Percentiles rank a stretch among this genome's conserved stretches.
phyloP scores from a whole-genome alignment of 2,888 invertebrate genomes.

The Ellobium chinense region DNA sequence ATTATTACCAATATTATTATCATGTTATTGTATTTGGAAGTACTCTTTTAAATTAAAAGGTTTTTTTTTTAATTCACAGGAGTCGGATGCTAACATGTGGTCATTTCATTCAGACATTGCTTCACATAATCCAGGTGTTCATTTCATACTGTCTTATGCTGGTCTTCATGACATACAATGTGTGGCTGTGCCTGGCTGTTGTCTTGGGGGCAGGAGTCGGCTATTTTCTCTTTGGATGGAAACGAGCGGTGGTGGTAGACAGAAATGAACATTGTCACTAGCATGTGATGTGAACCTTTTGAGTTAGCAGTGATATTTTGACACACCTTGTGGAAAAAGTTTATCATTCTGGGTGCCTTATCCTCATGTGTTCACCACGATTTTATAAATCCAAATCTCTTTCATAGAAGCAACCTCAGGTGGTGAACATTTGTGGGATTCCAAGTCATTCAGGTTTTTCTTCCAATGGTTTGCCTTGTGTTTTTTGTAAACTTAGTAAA shows the following conservation, averaged over 20 bases:
- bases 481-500: no score
- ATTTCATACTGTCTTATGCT: conserved; percentile 96
- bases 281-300: no score
- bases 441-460: no score
- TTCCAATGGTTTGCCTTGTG: no score
- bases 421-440: no score
- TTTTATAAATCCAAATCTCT: no score
- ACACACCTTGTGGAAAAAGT: no score
- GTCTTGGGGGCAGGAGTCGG: conserved; percentile 93
- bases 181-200: conserved; percentile 94
- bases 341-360: no score
- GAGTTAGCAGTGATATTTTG: no score
- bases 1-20: no score
- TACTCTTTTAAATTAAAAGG: not conserved
- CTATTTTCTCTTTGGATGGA: conserved; percentile 97
- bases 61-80: conserved; percentile 80
- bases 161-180: conserved; percentile 98
- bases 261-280: conserved; percentile 92
- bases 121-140: conserved; percentile 93
- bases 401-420: no score
- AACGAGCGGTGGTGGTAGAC: conserved; percentile 92
- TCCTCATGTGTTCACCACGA: no score
- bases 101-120: conserved; percentile 91
- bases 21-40: not conserved
- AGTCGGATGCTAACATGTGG: conserved; percentile 85